phyloP scores from a whole-genome alignment of 2,797 vertebrate species.

The Enteromius argenteus region DNA sequence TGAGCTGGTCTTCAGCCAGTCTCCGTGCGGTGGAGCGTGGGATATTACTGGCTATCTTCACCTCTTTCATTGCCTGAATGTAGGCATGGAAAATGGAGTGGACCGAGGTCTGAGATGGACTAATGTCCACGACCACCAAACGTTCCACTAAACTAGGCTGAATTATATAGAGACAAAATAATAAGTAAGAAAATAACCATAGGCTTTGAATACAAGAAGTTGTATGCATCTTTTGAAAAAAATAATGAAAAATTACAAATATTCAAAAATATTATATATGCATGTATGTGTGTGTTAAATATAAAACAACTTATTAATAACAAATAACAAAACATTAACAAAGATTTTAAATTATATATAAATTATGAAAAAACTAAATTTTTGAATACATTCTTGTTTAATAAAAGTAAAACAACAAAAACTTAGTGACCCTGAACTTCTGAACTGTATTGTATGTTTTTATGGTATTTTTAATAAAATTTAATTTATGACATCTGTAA shows the following conservation, averaged over 20 bases:
- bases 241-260: too few relatives aligned
- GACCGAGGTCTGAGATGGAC: conserved; percentile 73
- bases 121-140: conserved; percentile 90
- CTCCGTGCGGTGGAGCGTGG: conserved; percentile 87
- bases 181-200: not conserved
- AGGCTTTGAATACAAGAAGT: not conserved
- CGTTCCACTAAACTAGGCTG: conserved; percentile 90
- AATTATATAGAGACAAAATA: not conserved
- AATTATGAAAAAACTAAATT: too few relatives aligned
- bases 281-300: too few relatives aligned
- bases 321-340: too few relatives aligned
- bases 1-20: conserved; percentile 88
- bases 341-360: too few relatives aligned
- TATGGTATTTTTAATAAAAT: not conserved
- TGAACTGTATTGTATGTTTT: not conserved
- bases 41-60: conserved; percentile 82
- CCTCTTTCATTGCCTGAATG: conserved; percentile 85
- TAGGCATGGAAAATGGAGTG: conserved; percentile 81
- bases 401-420: not conserved
- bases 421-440: not conserved
- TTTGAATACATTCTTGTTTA: not conserved
- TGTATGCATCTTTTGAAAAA: not conserved
- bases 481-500: not conserved
- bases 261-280: not conserved
- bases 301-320: too few relatives aligned